These are phyloP conservation scores for Centropus unirufus DNA, from an alignment of 2,113 vertebrate species.

Conservation along the genomic window DNA sequence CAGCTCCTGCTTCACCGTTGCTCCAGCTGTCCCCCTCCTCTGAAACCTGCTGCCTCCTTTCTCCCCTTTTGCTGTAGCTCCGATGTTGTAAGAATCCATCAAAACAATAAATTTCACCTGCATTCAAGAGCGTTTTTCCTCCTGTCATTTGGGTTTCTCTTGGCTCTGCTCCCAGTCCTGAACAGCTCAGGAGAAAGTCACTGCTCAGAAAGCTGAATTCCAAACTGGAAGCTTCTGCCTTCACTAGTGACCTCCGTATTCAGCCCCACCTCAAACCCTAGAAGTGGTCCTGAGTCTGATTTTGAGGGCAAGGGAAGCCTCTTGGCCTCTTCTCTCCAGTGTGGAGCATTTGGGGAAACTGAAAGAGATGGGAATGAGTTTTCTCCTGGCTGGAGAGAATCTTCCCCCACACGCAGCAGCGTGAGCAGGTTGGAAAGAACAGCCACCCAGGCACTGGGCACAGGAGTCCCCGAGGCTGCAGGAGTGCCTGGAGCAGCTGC, in stretches of 20 bases:
- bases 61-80: neutral
- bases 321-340: neutral
- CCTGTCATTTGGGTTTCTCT: neutral
- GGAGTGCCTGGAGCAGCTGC: no score
- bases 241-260: neutral
- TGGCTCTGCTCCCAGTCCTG: neutral
- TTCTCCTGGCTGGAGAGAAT: neutral
- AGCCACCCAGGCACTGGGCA: no score
- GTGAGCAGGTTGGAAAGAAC: neutral
- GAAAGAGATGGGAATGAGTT: no score
- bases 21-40: neutral
- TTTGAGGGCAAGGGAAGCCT: neutral
- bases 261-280: neutral
- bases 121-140: neutral
- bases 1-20: neutral
- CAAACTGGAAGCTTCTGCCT: neutral
- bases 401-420: rapidly evolving
- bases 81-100: neutral
- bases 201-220: neutral
- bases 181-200: neutral
- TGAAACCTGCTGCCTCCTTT: neutral
- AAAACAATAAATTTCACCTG: neutral
- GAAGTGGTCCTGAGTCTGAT: rapidly evolving
- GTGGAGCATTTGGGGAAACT: neutral
- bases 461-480: no score